Base-by-base conservation (phyloP, 2,888 invertebrate species). In the Mycalesis mineus region DNA sequence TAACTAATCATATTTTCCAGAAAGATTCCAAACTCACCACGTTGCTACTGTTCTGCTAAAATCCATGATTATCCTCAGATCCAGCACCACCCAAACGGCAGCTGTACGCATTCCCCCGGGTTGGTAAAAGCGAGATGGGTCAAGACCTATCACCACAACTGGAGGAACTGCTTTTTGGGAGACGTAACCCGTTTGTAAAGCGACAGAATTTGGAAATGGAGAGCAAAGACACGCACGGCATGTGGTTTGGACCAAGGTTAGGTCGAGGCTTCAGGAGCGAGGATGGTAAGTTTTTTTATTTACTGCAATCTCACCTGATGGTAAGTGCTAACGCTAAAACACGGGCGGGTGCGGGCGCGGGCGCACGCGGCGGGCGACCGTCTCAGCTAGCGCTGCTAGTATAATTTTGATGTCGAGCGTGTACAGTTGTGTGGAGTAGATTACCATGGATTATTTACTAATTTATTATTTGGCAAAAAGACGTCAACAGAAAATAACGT, bases 201-300 rank as follows among this genome's bases (percentile, higher is more conserved):
- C 50, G 73, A 11, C 70, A 68, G 47, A 67, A 62, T 13, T 9
- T n/a, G 11, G 51, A 49, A 11, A 40, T 40, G 15, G 5, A 47
- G 4, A 51, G 14, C 5, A 63, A 65, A 0, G 80, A 83, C 36
- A 67, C 57, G 39, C 69, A 74, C 0, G 84, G 81, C n/a, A 90
- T 94, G 81, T 94, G 94, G 94, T 94, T 94, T 67, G 94, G 94
- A 37, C 93, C 93, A 0, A 83, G 93, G 42, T 82, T 94, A 22
- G 94, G 92, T 56, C 86, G 92, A 61, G 75, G 84, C 0, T 84
- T 82, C 61, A 89, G 84, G 68, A 78, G 65, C 37, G 75, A 77
- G 29, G 80, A 82, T 58, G 83, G 87, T 84, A 72, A 37, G 41
- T 49, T 31, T 6, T 45, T 2, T 2, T 22, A 22, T 22, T 22